Evolutionary conservation across 2,888 invertebrate genomes (phyloP), one percentile per base, ranked within the genome.

Genomic region (Cantharis lateralis): DNA sequence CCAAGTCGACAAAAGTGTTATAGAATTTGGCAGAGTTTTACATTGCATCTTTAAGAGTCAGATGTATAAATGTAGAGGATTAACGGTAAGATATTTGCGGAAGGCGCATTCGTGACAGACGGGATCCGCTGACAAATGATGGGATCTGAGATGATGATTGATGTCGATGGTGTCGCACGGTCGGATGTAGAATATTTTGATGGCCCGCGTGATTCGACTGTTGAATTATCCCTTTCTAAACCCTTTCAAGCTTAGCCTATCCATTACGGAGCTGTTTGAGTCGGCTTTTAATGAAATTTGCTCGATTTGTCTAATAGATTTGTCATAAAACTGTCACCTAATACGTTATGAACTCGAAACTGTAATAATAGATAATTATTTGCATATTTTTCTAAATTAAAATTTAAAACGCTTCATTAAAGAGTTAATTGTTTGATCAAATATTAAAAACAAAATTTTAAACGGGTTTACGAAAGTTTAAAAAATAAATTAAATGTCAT

Each of bases 61-160:
- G 70, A 70, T 70, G 74, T 66, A 71, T 72, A 78, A 78, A 78
- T 68, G 68, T 75, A 79, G 80, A 76, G 68, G 80, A 79, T 81
- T 81, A 81, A 82, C 81, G 81, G 82, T 81, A 81, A 82, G 78
- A 81, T 80, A 82, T 81, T 81, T 79, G 79, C 74, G 77, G 76
- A 78, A 75, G 74, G 79, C 70, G 74, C 80, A 79, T 80, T 80
- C 81, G 80, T 80, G 82, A 84, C 81, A 82, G 80, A 81, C 78
- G 80, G 82, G 79, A 82, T 82, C 81, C 82, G 79, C 80, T 84
- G 83, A 83, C 84, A 84, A 83, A 83, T 82, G 81, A 83, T 82
- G 82, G 80, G 81, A 81, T 83, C 83, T 83, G 78, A 78, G 75
- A 75, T 73, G 79, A 83, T 84, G 83, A 84, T 84, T 83, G 83